These are phyloP conservation scores for Pheosia gnoma DNA, from an alignment of 2,888 invertebrate species.

Conservation along the genomic window DNA sequence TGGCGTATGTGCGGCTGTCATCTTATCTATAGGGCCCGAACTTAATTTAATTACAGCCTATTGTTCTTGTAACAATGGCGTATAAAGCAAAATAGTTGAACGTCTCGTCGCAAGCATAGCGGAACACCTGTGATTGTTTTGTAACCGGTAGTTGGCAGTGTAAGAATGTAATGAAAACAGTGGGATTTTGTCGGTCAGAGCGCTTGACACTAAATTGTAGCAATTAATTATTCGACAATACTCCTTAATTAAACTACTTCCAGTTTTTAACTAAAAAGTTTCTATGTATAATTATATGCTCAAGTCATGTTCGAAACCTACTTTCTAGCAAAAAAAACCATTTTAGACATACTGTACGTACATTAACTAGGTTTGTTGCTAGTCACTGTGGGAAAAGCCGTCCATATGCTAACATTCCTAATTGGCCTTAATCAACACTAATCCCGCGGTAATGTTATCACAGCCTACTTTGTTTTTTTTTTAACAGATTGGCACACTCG, in stretches of 20 bases:
- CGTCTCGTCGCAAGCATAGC: slow-evolving; percentile 30
- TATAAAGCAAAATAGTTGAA: slow-evolving; percentile 42
- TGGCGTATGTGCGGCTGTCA: slow-evolving; percentile 46
- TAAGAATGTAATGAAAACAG: neutral
- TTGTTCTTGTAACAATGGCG: slow-evolving; percentile 60
- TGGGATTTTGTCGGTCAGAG: neutral
- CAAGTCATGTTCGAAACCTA: no score
- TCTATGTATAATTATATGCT: no score
- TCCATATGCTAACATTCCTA: slow-evolving; percentile 1
- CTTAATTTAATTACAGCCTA: slow-evolving; percentile 61
- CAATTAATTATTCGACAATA: no score
- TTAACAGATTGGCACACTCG: slow-evolving; percentile 27
- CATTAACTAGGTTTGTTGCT: neutral
- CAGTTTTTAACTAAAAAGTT: no score
- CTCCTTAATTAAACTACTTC: no score
- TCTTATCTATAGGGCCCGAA: slow-evolving; percentile 40
- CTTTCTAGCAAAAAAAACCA: no score
- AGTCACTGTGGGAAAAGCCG: neutral
- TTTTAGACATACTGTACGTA: no score
- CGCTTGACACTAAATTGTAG: no score
- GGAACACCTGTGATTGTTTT: slow-evolving; percentile 46
- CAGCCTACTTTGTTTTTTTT: slow-evolving; percentile 23
- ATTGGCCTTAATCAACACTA: slow-evolving; percentile 2
- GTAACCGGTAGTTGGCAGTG: neutral
- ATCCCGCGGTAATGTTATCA: slow-evolving; percentile 8